These are phyloP conservation scores for Alouatta palliata DNA, from an alignment of 2,113 vertebrate genomes.

Conservation along the genomic window DNA sequence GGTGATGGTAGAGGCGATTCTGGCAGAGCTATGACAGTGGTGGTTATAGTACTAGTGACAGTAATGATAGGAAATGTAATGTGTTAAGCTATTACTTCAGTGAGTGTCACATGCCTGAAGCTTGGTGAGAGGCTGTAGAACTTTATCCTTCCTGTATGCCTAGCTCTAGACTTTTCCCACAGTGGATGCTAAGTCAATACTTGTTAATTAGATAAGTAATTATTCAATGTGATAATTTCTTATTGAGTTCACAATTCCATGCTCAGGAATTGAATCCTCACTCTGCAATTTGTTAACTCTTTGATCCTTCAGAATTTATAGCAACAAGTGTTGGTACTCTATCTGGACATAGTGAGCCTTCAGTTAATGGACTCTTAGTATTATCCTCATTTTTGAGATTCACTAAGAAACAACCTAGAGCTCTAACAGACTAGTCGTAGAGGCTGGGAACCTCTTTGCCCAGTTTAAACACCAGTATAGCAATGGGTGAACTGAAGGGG, in stretches of 20 bases:
- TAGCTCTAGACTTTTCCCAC: not conserved
- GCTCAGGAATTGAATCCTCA: not conserved
- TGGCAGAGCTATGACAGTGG: not conserved
- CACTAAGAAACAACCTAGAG: not conserved
- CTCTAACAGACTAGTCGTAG: not conserved
- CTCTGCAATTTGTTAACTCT: not conserved
- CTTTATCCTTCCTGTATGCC: not conserved
- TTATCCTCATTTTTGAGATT: not conserved
- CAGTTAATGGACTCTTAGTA: not conserved
- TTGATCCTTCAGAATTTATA: not conserved
- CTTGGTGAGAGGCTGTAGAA: not conserved
- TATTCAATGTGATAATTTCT: not conserved
- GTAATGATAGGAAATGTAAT: not conserved
- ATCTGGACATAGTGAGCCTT: not conserved
- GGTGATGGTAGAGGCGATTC: not conserved
- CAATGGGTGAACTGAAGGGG: not conserved
- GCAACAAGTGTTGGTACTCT: not conserved
- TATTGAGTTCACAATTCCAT: not conserved
- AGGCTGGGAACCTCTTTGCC: not conserved
- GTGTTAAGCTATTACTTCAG: not conserved
- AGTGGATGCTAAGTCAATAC: not conserved
- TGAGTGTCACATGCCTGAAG: not conserved
- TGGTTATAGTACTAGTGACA: not conserved
- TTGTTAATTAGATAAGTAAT: not conserved
- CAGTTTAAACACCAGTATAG: not conserved